Base-by-base conservation (phyloP, 2,888 invertebrate species). In the Drosophila koepferae region DNA sequence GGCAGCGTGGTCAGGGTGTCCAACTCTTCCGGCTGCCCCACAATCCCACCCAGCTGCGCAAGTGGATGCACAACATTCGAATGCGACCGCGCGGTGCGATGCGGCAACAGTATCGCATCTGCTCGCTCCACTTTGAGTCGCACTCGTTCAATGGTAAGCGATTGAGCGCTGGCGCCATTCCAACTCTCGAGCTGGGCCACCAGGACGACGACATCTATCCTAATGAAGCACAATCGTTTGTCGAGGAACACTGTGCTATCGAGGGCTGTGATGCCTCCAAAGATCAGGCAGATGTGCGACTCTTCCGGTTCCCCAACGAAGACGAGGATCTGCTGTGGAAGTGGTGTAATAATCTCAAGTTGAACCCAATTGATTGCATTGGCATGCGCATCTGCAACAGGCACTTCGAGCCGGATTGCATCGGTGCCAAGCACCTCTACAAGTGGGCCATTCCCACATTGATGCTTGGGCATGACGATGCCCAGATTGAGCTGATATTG, bases 321-420 rank as follows among this genome's bases (percentile, higher is more conserved):
- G 92, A 91, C 63, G 91, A 91, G 53, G 92, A 91, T 63, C 64
- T 91, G 59, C 69, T 91, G 7, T 90, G 87, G 86, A 91, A 92
- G 55, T 91, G 91, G 91, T 92, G 92, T 61, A 87, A 91, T 43
- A 91, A 91, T 74, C 80, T 91, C 0, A 91, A 92, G 69, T 89
- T 92, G 83, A 90, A 90, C 70, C 81, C 92, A 0, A 80, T 85
- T 4, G 91, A 91, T 46, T 91, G 91, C 55, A 70, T 77, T 1
- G 91, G 91, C 1, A 87, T 91, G 7, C 91, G 92, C n/a, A 91
- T 91, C 46, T 91, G 91, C 56, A 90, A 86, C 69, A 86, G 83
- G n/a, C 91, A 91, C 41, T 91, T 91, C 44, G 92, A 91, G 36
- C 20, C 48, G 0, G 90, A 90, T 18, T 91, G 91, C 63, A 76